Base-by-base conservation (phyloP, 2,888 invertebrate species). In the Hemicrepidius hirtus region DNA sequence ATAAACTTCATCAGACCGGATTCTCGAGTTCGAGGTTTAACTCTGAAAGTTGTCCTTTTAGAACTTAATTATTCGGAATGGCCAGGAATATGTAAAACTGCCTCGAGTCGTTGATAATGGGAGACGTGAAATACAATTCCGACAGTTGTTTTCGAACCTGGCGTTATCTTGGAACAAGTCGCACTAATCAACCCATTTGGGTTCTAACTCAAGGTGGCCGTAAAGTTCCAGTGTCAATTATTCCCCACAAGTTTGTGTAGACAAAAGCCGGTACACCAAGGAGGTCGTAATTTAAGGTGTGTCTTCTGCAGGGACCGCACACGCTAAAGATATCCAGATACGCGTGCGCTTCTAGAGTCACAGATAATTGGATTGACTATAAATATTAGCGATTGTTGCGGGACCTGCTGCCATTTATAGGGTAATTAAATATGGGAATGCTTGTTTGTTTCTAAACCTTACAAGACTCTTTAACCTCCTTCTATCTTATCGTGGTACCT, bases 261-360 rank as follows among this genome's bases (percentile, higher is more conserved):
- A 83, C 82, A 82, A 82, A 82, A 84, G 83, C 81, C 80, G 81
- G 80, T 74, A 77, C 78, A 79, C 77, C 78, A 80, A 80, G 77
- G 75, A 76, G 80, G 78, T 77, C 79, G 82, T 85, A 83, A 84
- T 84, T 84, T 83, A 84, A 81, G 82, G 80, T 82, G 80, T 75
- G 78, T 78, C 79, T 75, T 76, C 78, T 75, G 64, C 75, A 76
- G 82, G 83, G 83, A 84, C 85, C 85, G 83, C 84, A 85, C 85
- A 84, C 84, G 82, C 78, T 82, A 79, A 78, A 79, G 77, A 81
- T 81, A 79, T 67, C 66, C 62, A 77, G 82, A 84, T 82, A 82
- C 81, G 82, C 82, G 81, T 80, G 83, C 82, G 82, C 77, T 73
- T 74, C 71, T 62, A 68, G 62, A 71, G 67, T 74, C 76, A 57